A percentile compares a stretch with the other conserved stretches of the same genome.
phyloP scores from a whole-genome alignment of 1,140 invertebrate species.

The Chelonus insularis region DNA sequence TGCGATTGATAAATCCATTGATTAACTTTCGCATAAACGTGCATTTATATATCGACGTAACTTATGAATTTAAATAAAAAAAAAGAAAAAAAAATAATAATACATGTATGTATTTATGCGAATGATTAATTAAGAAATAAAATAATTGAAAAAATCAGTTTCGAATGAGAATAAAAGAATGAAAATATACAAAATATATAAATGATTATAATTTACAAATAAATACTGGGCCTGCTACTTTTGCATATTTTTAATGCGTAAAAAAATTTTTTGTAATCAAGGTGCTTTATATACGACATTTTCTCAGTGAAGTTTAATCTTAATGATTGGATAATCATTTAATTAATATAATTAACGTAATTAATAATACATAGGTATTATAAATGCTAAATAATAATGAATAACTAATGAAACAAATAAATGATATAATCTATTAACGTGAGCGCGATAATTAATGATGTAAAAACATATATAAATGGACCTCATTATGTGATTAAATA shows the following conservation, averaged over 20 bases:
- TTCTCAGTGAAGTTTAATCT: slow-evolving; percentile 31
- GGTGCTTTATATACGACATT: slow-evolving; percentile 49
- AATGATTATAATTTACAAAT: slow-evolving; percentile 13
- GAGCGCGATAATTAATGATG: slow-evolving; percentile 34
- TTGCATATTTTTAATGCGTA: slow-evolving; percentile 31
- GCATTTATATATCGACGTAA: slow-evolving; percentile 1
- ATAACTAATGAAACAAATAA: too few species aligned
- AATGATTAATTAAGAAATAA: slow-evolving; percentile 4
- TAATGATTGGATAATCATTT: slow-evolving; percentile 24
- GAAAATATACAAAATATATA: slow-evolving; percentile 6
- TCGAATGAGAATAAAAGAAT: neutral
- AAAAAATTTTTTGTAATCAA: slow-evolving; percentile 46
- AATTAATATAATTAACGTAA: slow-evolving; percentile 37
- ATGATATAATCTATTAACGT: slow-evolving; percentile 24
- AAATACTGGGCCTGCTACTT: slow-evolving; percentile 30
- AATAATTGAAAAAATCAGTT: slow-evolving; percentile 11
- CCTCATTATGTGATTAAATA: slow-evolving; percentile 36
- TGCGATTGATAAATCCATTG: slow-evolving; percentile 7
- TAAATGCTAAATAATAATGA: too few species aligned
- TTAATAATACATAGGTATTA: too few species aligned
- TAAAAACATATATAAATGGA: slow-evolving; percentile 31
- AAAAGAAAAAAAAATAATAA: slow-evolving; percentile 6
- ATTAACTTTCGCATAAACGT: neutral
- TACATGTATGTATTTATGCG: slow-evolving; percentile 10
- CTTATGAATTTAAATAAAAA: slow-evolving; percentile 3